Evolutionary conservation across 2,888 invertebrate genomes (phyloP), one percentile per base, ranked within the genome.

Genomic region (Drosophila atroscutellata): DNA sequence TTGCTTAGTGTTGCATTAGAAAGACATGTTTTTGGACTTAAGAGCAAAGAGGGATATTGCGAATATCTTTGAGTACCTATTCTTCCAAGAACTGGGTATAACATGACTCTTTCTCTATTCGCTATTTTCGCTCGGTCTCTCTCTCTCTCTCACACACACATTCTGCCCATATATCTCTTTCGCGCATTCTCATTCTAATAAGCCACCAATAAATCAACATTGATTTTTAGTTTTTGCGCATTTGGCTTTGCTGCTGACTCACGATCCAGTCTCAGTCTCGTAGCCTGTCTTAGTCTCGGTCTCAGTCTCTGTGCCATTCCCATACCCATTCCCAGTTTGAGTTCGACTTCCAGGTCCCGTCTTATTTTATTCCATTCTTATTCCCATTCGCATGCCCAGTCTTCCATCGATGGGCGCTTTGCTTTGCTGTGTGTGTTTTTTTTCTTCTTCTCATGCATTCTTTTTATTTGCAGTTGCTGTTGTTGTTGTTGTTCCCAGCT

Each of bases 141-240:
- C 49, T 37, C 20, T 57, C 59, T 13, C n/a, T 18, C 24, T 11
- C 37, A 34, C 52, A 15, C 55, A 24, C 45, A 15, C 24, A 2
- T 15, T 24, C 15, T 8, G 15, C 6, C 45, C 36, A 26, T 77
- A 55, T 65, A n/a, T 54, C 57, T 74, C 57, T 67, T 62, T 68
- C 60, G 75, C 73, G 56, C 54, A 72, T 80, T 67, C 77, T 79
- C 79, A 83, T 89, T 84, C 84, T 84, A 84, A 84, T 84, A 84
- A 84, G 86, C 89, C 84, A 79, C 72, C 89, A 84, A 85, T 85
- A 85, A 85, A 85, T 85, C 85, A 85, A 85, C 87, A 83, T 89
- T 74, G 89, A 77, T 72, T 80, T 75, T 87, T 63, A 73, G 71
- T 66, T 74, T 81, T 75, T 88, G 80, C 80, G 78, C 78, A 74